Base-by-base conservation (phyloP, 2,888 invertebrate genomes). In the Glyphotaelius pellucidus region DNA sequence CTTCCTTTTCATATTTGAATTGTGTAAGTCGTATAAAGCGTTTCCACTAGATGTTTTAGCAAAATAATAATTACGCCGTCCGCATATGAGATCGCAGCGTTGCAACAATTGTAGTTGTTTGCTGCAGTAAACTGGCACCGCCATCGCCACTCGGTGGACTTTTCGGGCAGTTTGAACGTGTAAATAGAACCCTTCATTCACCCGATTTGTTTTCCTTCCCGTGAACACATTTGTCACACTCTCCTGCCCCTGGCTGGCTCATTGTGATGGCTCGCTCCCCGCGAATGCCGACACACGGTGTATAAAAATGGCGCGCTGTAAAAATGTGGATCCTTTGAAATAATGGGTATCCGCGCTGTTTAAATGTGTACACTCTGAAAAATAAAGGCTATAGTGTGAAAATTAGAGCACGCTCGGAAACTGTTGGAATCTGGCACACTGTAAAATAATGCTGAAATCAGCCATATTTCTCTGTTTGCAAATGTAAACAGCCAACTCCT, bases 141-240 rank as follows among this genome's bases (percentile, higher is more conserved):
- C 25, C 67, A 25, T 52, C 19, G 52, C 7, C 0, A 52, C 52
- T 52, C 19, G 19, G 52, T 52, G 52, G 52, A 52, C 25, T 67
- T 67, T 67, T 67, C 25, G 67, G 67, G 9, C 67, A 67, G 67
- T 67, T 67, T 67, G 67, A 67, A n/a, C 67, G 25, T n/a, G 67
- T 67, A 67, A 25, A 67, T 67, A 67, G 67, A 67, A 25, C 67
- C 25, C 67, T 67, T 25, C 25, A 67, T 67, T 81, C 31, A 31
- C 81, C 32, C 81, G 81, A 81, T 81, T 31, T 81, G 81, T 81
- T 81, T 81, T 67, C 9, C 81, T 30, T 31, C 30, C 81, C 81
- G 15, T 81, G 31, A 15, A 81, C 32, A 81, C 81, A 81, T 81
- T 81, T 81, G 81, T 81, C 81, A 81, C 81, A 31, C 81, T 81